Conservation (phyloP, 2,113 vertebrate species). For the Eubucco bourcierii region DNA sequence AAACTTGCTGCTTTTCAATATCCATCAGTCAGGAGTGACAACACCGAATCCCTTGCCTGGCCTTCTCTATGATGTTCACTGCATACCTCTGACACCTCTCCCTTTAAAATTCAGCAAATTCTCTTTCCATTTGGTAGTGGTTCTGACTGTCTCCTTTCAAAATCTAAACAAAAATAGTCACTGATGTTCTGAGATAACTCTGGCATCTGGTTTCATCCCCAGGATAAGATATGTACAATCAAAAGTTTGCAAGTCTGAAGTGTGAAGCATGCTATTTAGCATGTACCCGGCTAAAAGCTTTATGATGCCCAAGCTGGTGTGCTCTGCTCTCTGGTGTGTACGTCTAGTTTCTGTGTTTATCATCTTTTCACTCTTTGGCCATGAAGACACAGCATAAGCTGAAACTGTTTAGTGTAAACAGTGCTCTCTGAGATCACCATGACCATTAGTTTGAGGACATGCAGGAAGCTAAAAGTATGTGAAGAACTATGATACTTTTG, state of each 20-base stretch:
- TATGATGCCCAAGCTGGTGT: neutral
- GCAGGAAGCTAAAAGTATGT: neutral
- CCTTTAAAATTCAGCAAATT: neutral
- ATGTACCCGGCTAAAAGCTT: neutral
- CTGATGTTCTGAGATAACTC: neutral
- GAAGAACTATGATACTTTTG: neutral
- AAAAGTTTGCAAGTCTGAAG: neutral
- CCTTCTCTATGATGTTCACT: neutral
- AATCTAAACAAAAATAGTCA: neutral
- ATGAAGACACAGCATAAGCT: slow-evolving; percentile 7
- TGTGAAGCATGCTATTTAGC: neutral
- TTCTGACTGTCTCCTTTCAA: neutral
- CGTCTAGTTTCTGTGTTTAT: neutral
- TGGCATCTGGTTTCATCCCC: neutral
- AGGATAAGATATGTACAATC: neutral
- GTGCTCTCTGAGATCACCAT: neutral
- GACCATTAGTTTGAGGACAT: neutral
- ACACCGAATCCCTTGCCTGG: neutral
- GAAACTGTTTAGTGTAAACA: neutral
- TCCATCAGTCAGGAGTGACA: neutral
- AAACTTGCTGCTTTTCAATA: neutral
- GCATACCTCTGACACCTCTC: neutral
- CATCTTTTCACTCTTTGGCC: neutral
- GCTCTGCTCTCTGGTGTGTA: neutral
- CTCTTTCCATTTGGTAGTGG: neutral